Evolutionary conservation across 2,113 vertebrate genomes (phyloP).

Genomic region (Catharus fuscescens): DNA sequence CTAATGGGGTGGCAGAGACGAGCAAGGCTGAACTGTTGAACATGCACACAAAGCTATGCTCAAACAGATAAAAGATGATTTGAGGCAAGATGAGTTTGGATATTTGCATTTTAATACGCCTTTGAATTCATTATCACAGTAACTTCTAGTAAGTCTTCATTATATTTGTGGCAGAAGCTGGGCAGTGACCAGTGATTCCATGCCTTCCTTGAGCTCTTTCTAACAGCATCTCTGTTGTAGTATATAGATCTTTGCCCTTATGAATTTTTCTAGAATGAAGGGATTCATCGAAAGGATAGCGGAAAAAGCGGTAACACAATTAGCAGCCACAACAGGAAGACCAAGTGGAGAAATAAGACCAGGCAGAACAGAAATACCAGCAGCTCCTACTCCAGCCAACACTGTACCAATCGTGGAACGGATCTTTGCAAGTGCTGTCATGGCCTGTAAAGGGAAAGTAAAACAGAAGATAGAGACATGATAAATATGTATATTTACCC

Average conservation of each 20-base stretch:
- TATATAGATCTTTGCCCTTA: rapidly evolving
- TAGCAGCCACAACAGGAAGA: too few species aligned
- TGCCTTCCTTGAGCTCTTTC: neutral
- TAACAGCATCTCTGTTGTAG: neutral
- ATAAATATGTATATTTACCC: neutral
- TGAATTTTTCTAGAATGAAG: neutral
- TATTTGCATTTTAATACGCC: neutral
- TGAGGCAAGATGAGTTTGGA: neutral
- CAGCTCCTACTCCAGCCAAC: too few species aligned
- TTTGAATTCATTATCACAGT: neutral
- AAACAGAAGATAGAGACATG: neutral
- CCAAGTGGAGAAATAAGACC: too few species aligned
- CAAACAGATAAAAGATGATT: neutral
- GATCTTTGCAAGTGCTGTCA: too few species aligned
- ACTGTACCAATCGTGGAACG: too few species aligned
- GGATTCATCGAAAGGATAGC: too few species aligned
- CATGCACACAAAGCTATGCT: too few species aligned
- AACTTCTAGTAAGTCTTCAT: neutral
- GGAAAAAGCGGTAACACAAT: too few species aligned
- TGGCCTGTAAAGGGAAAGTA: neutral
- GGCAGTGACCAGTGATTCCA: neutral
- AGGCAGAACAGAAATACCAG: too few species aligned
- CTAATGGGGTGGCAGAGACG: too few species aligned
- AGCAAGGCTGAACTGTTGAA: too few species aligned
- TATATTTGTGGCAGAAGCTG: neutral